Conservation (phyloP, 2,113 vertebrate genomes). For the Tiliqua scincoides region DNA sequence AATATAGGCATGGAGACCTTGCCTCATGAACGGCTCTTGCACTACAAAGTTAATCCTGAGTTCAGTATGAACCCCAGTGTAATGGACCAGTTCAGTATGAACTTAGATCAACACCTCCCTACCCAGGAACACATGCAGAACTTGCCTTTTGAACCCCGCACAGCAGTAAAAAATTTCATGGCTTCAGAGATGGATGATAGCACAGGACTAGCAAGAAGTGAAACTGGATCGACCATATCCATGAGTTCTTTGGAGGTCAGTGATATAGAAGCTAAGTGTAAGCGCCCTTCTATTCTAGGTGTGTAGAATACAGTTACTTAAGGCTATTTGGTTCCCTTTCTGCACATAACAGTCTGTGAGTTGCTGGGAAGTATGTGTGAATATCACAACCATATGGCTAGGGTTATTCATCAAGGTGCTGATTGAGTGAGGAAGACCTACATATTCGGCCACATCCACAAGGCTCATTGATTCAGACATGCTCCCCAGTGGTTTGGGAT, state of each 20-base stretch:
- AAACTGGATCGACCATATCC: constrained; percentile 98
- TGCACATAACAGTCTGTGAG: background rate
- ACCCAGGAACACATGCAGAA: constrained; percentile 93
- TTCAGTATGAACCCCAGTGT: constrained; percentile 91
- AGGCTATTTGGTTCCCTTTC: background rate
- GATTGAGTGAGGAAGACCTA: background rate
- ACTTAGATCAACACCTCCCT: constrained; percentile 92
- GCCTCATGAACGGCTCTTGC: constrained; percentile 93
- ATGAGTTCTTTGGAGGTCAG: constrained; percentile 99
- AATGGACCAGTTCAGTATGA: constrained; percentile 93
- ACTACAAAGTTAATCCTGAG: constrained; percentile 96
- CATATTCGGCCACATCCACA: too few relatives aligned
- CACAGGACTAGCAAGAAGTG: constrained; percentile 92
- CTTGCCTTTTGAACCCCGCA: constrained; percentile 95
- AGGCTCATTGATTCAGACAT: background rate
- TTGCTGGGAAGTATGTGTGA: background rate
- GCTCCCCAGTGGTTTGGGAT: background rate
- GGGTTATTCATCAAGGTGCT: background rate
- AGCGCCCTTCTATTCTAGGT: constrained; percentile 35
- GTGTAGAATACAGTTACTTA: constrained; percentile 29
- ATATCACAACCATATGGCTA: too few relatives aligned
- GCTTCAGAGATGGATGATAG: constrained; percentile 95
- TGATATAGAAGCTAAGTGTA: constrained; percentile 47
- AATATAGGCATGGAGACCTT: constrained; percentile 94
- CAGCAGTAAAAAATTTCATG: constrained; percentile 98